phyloP scores from a whole-genome alignment of 2,113 vertebrate genomes.

The Benitochromis conjunctus region DNA sequence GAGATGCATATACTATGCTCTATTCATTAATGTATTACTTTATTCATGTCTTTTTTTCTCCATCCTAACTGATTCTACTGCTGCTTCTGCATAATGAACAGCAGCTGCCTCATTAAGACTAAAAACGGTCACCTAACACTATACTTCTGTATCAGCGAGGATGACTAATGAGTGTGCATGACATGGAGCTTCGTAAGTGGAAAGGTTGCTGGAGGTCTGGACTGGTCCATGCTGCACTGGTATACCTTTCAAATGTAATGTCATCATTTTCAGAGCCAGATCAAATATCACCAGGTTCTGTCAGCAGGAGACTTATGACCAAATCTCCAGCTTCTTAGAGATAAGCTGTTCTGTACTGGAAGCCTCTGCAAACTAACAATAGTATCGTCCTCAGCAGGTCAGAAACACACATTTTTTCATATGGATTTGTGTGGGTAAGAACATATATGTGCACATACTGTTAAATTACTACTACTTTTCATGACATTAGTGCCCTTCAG shows the following conservation, averaged over 20 bases:
- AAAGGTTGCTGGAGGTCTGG: slow-evolving; percentile 57
- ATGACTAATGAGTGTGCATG: not conserved
- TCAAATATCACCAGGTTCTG: slow-evolving; percentile 10
- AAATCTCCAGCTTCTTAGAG: not conserved
- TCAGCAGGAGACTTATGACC: not conserved
- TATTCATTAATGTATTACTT: not conserved
- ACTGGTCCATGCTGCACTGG: slow-evolving; percentile 65
- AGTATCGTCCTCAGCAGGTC: slow-evolving; percentile 27
- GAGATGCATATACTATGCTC: not conserved
- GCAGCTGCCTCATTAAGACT: slow-evolving; percentile 61
- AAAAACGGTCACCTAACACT: not conserved
- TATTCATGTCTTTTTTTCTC: not conserved
- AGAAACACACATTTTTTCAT: not conserved
- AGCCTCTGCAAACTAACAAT: slow-evolving; percentile 55
- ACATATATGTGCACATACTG: not conserved
- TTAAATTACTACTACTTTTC: not conserved
- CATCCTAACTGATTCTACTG: not conserved
- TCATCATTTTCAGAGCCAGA: not conserved
- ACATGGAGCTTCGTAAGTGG: not conserved
- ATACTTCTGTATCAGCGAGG: not conserved
- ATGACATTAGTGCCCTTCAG: not conserved
- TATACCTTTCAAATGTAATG: slow-evolving; percentile 68
- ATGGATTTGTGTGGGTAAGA: not conserved
- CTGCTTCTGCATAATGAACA: slow-evolving; percentile 49
- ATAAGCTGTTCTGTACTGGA: slow-evolving; percentile 39